These are phyloP conservation scores for Aspidiotus destructor DNA, from an alignment of 2,888 invertebrate species.

Conservation along the genomic window DNA sequence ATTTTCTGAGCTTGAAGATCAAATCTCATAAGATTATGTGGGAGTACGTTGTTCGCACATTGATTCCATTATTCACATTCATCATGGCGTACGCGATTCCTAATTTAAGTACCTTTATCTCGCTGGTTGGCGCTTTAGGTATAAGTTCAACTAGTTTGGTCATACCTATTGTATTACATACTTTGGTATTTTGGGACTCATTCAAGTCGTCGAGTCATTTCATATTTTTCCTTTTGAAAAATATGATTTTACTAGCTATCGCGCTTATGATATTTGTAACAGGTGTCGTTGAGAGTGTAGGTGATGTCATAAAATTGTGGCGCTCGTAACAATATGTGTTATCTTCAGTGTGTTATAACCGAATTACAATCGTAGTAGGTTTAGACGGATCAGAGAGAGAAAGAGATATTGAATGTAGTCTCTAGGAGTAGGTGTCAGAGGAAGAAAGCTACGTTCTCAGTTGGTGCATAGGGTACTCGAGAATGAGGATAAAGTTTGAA, in stretches of 20 bases:
- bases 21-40: conserved; percentile 54
- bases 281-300: conserved; percentile 20
- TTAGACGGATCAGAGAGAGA: too few species aligned
- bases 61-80: conserved; percentile 70
- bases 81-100: conserved; percentile 75
- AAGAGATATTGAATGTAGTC: too few species aligned
- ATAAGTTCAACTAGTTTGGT: conserved; percentile 78
- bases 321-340: too few species aligned
- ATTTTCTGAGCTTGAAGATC: conserved; percentile 54
- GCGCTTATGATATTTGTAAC: conserved; percentile 22
- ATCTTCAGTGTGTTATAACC: too few species aligned
- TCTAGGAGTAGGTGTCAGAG: too few species aligned
- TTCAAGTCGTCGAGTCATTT: conserved; percentile 38
- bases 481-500: too few species aligned
- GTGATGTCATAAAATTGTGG: conserved; percentile 8
- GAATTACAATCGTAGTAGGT: too few species aligned
- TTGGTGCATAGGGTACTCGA: too few species aligned
- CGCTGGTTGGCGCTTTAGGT: conserved; percentile 76
- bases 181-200: conserved; percentile 68
- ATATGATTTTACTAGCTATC: conserved; percentile 9
- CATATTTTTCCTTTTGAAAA: background rate
- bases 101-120: conserved; percentile 58
- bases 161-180: conserved; percentile 80
- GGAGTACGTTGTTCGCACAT: conserved; percentile 68
- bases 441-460: too few species aligned